Conservation (phyloP, 1,140 invertebrate genomes). For the Drosophila paulistorum region DNA sequence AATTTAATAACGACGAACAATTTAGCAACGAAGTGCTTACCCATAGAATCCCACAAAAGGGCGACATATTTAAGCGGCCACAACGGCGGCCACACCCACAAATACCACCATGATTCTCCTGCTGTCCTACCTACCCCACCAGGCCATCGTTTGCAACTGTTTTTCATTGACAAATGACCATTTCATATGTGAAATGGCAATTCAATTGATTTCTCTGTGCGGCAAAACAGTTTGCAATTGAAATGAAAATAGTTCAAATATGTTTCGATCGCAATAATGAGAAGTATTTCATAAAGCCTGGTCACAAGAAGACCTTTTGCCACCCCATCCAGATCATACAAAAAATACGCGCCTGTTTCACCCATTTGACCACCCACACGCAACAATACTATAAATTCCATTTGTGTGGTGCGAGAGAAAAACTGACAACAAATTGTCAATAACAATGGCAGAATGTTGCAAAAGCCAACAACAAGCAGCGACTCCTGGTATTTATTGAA, state of each 20-base stretch:
- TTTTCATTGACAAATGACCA: constrained; percentile 80
- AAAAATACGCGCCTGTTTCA: background rate
- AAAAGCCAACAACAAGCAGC: constrained; percentile 23
- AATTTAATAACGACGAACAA: constrained; percentile 80
- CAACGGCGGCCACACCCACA: constrained; percentile 48
- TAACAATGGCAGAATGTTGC: constrained; percentile 68
- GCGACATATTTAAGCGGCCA: constrained; percentile 79
- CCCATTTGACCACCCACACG: background rate
- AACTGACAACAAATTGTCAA: constrained; percentile 79
- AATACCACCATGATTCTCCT: constrained; percentile 6
- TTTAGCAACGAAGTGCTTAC: constrained; percentile 50
- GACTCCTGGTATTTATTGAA: constrained; percentile 44
- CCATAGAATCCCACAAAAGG: constrained; percentile 15
- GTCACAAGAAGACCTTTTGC: constrained; percentile 1
- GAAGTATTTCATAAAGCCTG: constrained; percentile 75
- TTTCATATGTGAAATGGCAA: constrained; percentile 81
- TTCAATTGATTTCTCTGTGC: constrained; percentile 76
- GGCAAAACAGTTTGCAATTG: constrained; percentile 71
- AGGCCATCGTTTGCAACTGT: constrained; percentile 59
- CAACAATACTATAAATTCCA: constrained; percentile 47
- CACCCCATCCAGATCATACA: background rate
- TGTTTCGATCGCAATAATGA: constrained; percentile 68
- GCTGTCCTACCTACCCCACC: background rate
- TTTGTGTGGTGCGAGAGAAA: constrained; percentile 44
- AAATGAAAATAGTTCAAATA: constrained; percentile 82